Evolutionary conservation across 2,888 invertebrate genomes (phyloP), one percentile per base, ranked within the genome.

Genomic region (Quadroppia sp.): DNA sequence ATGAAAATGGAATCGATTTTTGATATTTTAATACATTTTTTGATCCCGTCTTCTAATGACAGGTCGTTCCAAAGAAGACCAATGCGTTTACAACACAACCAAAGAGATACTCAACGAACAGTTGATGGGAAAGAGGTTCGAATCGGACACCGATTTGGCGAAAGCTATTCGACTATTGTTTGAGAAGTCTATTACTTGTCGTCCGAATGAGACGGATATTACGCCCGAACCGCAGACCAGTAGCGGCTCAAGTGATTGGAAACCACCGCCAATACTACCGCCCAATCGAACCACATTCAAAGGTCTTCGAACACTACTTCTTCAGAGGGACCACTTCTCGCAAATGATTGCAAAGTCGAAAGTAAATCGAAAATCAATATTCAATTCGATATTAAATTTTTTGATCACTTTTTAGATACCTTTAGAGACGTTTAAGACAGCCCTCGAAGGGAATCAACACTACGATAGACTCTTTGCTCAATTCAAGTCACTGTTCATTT

Each of bases 401-500:
- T 3, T 20, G 13, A 40, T 67, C 11, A 9, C 1, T 42, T 40
- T 23, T 23, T 23, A 67, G 67, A 67, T 67, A 20, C 23, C 40
- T 32, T 67, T 67, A 20, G 67, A 67, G 36, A 9, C 20, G n/a
- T n/a, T 40, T 17, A 11, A 7, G 2, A n/a, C 17, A 9, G 42
- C 17, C 1, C 40, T 69, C 2, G 15, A 25, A 42, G 15, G 25
- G 17, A 23, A 69, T 25, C 45, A 6, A 45, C 42, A 48, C 17
- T 71, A 71, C 25, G 6, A 11, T 1, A 71, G 32, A 71, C 71
- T 71, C 0, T 71, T 45, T 11, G 32, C 36, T 6, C 30, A 48
- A 56, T 71, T 71, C 71, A 56, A 36, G 32, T 50, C 53, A 53
- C n/a, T 71, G 30, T 71, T 71, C 48, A 28, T 13, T 56, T 71